These are phyloP conservation scores for Halictus rubicundus DNA, from an alignment of 1,140 invertebrate genomes.

Conservation along the genomic window DNA sequence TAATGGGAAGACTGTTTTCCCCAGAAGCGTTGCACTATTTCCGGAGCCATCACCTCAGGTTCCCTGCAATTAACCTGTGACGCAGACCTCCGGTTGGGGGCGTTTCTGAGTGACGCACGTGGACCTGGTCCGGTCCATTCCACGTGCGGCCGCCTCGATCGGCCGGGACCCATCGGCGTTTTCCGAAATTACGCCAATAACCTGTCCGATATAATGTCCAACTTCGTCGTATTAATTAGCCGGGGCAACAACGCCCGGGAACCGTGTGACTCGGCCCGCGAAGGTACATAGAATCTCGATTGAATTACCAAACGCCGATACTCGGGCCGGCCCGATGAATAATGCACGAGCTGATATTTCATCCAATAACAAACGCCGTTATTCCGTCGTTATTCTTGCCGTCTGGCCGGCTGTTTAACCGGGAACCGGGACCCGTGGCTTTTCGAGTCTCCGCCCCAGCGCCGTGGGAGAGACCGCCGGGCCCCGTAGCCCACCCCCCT, in stretches of 20 bases:
- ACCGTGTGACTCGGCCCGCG: constrained; percentile 34
- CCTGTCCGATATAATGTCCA: constrained; percentile 44
- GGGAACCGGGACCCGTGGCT: constrained; percentile 44
- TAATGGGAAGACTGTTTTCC: no score
- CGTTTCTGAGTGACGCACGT: not conserved
- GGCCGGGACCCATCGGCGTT: not conserved
- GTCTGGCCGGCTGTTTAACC: constrained; percentile 43
- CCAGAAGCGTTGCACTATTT: no score
- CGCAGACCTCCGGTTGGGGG: not conserved
- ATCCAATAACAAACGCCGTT: constrained; percentile 43
- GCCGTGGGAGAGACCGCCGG: not conserved
- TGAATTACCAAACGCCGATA: constrained; percentile 60
- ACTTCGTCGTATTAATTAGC: constrained; percentile 58
- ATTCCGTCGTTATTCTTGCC: constrained; percentile 40
- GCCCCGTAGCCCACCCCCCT: not conserved
- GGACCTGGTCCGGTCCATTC: not conserved
- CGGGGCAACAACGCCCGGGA: constrained; percentile 43
- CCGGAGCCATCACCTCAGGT: no score
- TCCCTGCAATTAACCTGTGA: no score
- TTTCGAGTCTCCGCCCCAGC: not conserved
- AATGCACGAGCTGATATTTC: constrained; percentile 59
- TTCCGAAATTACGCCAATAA: constrained; percentile 42
- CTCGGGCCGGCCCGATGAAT: constrained; percentile 44
- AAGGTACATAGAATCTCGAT: constrained; percentile 57
- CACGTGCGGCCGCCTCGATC: not conserved